phyloP scores from a whole-genome alignment of 2,888 invertebrate species.

The Acrobasis suavella region DNA sequence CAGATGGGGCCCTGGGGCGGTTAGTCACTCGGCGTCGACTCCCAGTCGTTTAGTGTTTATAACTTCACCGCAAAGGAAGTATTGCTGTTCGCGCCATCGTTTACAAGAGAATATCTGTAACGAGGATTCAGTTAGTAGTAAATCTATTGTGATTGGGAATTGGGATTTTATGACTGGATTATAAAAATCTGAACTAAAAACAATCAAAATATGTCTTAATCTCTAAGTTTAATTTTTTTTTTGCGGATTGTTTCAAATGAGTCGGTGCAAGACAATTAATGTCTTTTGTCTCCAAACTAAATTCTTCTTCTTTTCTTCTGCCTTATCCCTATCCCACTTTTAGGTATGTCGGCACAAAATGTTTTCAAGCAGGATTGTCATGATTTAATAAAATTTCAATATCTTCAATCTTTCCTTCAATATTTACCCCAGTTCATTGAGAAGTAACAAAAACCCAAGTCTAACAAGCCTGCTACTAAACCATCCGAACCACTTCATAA shows the following conservation, averaged over 20 bases:
- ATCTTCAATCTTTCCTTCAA: not conserved
- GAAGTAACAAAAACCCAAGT: constrained; percentile 27
- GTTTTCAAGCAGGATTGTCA: too few relatives aligned
- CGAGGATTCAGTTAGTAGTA: not conserved
- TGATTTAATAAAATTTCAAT: too few relatives aligned
- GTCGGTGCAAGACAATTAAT: too few relatives aligned
- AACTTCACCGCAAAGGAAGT: constrained; percentile 44
- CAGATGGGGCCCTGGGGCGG: constrained; percentile 61
- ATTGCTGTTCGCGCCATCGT: constrained; percentile 37
- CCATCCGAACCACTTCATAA: constrained; percentile 55
- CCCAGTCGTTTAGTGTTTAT: constrained; percentile 66
- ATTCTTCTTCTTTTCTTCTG: too few relatives aligned
- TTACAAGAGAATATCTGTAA: constrained; percentile 23
- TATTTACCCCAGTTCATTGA: constrained; percentile 28
- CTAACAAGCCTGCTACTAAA: constrained; percentile 45
- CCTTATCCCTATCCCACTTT: too few relatives aligned
- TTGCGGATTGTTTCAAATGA: too few relatives aligned
- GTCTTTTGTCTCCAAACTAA: too few relatives aligned
- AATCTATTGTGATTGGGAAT: not conserved
- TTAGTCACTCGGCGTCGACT: constrained; percentile 66
- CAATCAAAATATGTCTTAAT: too few relatives aligned
- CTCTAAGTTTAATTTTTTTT: too few relatives aligned
- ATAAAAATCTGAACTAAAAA: too few relatives aligned
- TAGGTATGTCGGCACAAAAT: too few relatives aligned
- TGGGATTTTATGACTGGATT: not conserved